These are phyloP conservation scores for Troilus luridus DNA, from an alignment of 2,888 invertebrate genomes.

Conservation along the genomic window DNA sequence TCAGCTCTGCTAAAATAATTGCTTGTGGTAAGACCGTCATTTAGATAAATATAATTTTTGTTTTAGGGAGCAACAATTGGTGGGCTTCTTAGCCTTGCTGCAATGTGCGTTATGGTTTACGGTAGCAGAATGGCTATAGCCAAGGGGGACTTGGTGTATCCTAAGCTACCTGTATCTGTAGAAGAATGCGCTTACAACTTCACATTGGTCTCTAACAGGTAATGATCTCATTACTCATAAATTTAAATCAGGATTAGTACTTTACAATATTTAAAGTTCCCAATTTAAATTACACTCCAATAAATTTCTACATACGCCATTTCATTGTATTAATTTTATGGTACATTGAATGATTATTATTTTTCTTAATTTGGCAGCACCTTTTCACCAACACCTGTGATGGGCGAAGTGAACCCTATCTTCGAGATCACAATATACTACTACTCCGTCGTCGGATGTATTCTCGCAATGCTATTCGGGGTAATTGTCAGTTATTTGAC, in stretches of 20 bases:
- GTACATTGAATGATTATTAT: background rate
- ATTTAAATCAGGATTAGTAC: slow-evolving; percentile 67
- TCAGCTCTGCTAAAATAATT: no score
- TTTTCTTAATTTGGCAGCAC: background rate
- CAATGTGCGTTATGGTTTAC: slow-evolving; percentile 64
- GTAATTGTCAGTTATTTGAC: slow-evolving; percentile 76
- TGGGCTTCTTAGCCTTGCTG: slow-evolving; percentile 64
- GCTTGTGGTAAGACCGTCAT: no score
- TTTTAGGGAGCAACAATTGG: slow-evolving; percentile 66
- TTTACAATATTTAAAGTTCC: background rate
- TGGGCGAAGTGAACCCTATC: background rate
- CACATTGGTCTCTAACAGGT: background rate
- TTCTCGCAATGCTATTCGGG: slow-evolving; percentile 75
- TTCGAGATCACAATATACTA: slow-evolving; percentile 2
- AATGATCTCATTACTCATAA: background rate
- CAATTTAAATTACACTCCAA: background rate
- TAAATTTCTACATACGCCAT: background rate
- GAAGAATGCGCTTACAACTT: slow-evolving; percentile 30
- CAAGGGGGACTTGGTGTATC: slow-evolving; percentile 55
- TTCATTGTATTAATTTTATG: background rate
- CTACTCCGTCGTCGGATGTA: slow-evolving; percentile 3
- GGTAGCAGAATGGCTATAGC: slow-evolving; percentile 42
- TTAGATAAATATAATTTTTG: background rate
- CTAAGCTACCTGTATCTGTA: slow-evolving; percentile 64
- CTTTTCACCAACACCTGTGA: background rate